phyloP scores from a whole-genome alignment of 2,888 invertebrate genomes.

The Charanyca ferruginea region DNA sequence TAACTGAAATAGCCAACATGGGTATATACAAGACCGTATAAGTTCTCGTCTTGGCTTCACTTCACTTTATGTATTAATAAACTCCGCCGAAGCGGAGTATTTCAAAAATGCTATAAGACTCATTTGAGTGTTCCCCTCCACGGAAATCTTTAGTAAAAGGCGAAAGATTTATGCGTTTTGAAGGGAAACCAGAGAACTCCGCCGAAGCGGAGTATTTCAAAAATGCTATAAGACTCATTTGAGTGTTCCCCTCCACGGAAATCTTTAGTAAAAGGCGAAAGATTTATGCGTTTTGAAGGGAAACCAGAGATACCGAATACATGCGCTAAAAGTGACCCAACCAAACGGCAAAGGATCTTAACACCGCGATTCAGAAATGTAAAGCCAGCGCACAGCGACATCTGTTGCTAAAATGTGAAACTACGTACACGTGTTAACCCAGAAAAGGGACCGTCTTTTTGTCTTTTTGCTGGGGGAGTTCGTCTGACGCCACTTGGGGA shows the following conservation, averaged over 20 bases:
- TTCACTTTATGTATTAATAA: too few species aligned
- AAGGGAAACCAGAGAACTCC: conserved; percentile 92
- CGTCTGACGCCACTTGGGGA: not conserved
- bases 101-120: conserved; percentile 83
- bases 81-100: conserved; percentile 28
- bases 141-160: conserved; percentile 96
- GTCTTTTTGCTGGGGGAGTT: not conserved
- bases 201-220: conserved; percentile 30
- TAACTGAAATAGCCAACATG: too few species aligned
- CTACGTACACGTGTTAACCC: not conserved
- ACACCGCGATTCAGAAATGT: conserved; percentile 22
- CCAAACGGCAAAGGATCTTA: too few species aligned
- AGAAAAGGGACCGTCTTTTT: not conserved
- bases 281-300: conserved; percentile 93
- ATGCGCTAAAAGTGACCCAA: too few species aligned
- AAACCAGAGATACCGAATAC: conserved; percentile 90
- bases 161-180: conserved; percentile 94
- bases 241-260: conserved; percentile 94
- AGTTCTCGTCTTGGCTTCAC: too few species aligned
- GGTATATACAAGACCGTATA: too few species aligned
- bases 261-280: conserved; percentile 96
- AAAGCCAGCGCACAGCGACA: conserved; percentile 5
- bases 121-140: conserved; percentile 94
- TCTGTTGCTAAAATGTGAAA: conserved; percentile 20
- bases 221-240: conserved; percentile 91